phyloP scores from a whole-genome alignment of 2,113 vertebrate species.

The Nyctibius bracteatus region DNA sequence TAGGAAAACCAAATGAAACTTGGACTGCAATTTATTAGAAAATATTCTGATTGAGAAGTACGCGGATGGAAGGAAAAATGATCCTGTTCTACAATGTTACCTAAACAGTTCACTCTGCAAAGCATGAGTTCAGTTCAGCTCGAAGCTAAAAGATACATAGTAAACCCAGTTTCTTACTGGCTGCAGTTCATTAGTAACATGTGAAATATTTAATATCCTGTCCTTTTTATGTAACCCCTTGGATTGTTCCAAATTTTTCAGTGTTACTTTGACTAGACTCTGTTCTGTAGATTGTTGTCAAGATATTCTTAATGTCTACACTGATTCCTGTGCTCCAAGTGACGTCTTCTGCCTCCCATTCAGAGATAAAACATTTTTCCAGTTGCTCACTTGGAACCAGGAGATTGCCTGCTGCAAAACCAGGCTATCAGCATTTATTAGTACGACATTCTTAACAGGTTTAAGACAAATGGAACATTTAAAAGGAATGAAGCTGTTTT shows the following conservation, averaged over 20 bases:
- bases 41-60: background rate
- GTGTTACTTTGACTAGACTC: background rate
- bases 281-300: background rate
- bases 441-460: background rate
- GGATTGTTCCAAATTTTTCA: background rate
- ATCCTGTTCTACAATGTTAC: background rate
- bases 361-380: background rate
- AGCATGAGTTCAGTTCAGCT: background rate
- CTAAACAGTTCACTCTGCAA: background rate
- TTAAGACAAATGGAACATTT: conserved; percentile 21
- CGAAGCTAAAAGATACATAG: background rate
- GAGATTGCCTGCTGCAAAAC: conserved; percentile 32
- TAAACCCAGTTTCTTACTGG: background rate
- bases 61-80: background rate
- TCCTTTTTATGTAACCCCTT: background rate
- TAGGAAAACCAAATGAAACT: background rate
- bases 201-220: background rate
- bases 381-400: background rate
- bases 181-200: background rate
- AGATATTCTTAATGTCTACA: background rate
- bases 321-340: background rate
- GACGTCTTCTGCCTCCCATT: background rate
- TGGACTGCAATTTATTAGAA: background rate
- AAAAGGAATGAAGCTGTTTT: background rate
- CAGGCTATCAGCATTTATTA: conserved; percentile 35